A percentile compares a stretch with the other conserved stretches of the same genome.
Evolutionary conservation across 2,888 invertebrate genomes (phyloP).

Genomic region (Chorisops tibialis): DNA sequence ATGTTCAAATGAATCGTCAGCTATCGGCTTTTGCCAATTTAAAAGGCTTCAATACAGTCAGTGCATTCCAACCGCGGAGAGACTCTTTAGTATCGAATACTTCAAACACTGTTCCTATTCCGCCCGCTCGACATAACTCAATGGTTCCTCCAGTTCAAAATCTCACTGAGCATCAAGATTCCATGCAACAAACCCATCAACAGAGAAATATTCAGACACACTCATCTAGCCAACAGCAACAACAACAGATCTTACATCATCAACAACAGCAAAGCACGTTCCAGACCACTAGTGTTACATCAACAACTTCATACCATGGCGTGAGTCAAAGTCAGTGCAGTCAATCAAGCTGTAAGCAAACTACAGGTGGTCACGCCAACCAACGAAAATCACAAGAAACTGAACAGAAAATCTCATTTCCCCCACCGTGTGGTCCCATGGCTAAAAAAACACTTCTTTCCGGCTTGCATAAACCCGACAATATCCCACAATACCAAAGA

Average conservation of each 20-base stretch:
- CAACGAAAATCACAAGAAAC: conserved; percentile 37
- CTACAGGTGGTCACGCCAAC: conserved; percentile 27
- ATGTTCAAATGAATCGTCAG: conserved; percentile 35
- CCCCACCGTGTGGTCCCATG: conserved; percentile 46
- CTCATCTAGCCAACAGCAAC: conserved; percentile 1
- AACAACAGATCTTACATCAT: conserved; percentile 18
- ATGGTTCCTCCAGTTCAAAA: background rate
- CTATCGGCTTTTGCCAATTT: conserved; percentile 49
- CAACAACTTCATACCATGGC: conserved; percentile 25
- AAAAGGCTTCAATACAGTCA: conserved; percentile 35
- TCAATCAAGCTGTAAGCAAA: conserved; percentile 22
- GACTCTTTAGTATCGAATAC: conserved; percentile 13
- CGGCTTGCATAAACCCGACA: conserved; percentile 61
- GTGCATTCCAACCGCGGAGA: conserved; percentile 49
- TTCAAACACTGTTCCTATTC: background rate
- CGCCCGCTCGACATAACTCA: conserved; percentile 8
- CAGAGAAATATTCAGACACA: background rate
- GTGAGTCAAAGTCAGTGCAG: conserved; percentile 23
- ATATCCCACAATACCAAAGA: conserved; percentile 64
- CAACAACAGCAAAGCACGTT: conserved; percentile 41
- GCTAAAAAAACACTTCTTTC: conserved; percentile 49
- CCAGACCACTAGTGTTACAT: background rate
- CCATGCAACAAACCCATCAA: conserved; percentile 1
- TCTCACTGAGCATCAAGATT: conserved; percentile 11
- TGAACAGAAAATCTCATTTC: conserved; percentile 47